These are phyloP conservation scores for Ophthalmotilapia sp. DNA, from an alignment of 2,113 vertebrate species.

Conservation along the genomic window DNA sequence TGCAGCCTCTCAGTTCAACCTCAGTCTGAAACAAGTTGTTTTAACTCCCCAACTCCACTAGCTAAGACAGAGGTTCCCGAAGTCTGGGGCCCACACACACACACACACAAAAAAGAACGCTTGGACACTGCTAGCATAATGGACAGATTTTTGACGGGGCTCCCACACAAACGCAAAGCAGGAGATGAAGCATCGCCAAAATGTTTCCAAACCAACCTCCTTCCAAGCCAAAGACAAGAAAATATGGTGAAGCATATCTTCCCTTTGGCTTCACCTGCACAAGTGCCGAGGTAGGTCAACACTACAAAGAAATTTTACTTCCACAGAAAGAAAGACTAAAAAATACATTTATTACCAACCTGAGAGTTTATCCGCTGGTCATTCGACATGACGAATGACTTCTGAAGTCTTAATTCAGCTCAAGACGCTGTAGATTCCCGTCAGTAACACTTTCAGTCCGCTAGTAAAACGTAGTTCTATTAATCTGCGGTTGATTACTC, in stretches of 20 bases:
- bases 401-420: neutral
- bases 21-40: neutral
- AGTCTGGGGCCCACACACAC: neutral
- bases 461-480: accelerated
- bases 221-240: too few relatives aligned
- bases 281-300: too few relatives aligned
- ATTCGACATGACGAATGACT: neutral
- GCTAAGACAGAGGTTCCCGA: neutral
- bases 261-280: too few relatives aligned
- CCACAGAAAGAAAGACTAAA: too few relatives aligned
- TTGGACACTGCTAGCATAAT: neutral
- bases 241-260: too few relatives aligned
- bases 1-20: neutral
- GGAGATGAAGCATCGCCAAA: too few relatives aligned
- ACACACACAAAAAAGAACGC: accelerated
- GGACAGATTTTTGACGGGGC: too few relatives aligned
- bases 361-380: neutral
- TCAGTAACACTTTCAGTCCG: neutral
- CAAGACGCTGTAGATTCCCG: accelerated
- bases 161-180: too few relatives aligned
- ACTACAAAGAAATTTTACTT: too few relatives aligned
- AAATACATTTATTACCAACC: neutral
- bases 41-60: neutral
- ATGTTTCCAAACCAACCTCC: too few relatives aligned
- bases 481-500: accelerated